Conservation (phyloP, 2,888 invertebrate genomes). For the Anarsia innoxiella region DNA sequence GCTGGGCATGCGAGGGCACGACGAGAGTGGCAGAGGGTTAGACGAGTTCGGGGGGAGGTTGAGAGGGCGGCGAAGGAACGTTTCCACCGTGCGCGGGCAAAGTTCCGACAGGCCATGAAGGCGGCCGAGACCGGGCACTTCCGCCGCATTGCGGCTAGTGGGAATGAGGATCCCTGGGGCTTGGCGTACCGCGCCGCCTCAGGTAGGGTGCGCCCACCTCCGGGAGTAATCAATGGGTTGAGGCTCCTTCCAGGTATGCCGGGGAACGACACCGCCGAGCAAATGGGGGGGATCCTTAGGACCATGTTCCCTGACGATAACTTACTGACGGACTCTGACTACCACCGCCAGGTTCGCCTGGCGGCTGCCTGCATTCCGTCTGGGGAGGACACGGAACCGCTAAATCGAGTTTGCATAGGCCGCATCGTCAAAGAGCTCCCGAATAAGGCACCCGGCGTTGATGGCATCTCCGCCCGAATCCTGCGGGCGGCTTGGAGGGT, state of each 20-base stretch:
- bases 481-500: slow-evolving; percentile 1
- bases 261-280: slow-evolving; percentile 7
- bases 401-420: slow-evolving; percentile 1
- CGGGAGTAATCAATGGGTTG: slow-evolving; percentile 16
- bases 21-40: slow-evolving; percentile 14
- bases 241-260: slow-evolving; percentile 11
- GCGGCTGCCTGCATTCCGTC: slow-evolving; percentile 19
- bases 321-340: slow-evolving; percentile 11
- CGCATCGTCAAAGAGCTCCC: slow-evolving; percentile 15
- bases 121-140: slow-evolving; percentile 4
- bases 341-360: slow-evolving; percentile 20
- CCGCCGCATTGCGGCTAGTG: slow-evolving; percentile 9
- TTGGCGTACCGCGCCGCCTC: slow-evolving; percentile 21
- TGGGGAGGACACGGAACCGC: slow-evolving; percentile 17
- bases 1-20: neutral
- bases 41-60: neutral
- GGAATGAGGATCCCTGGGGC: slow-evolving; percentile 13
- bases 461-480: neutral
- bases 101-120: slow-evolving; percentile 7
- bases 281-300: slow-evolving; percentile 17
- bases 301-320: slow-evolving; percentile 30
- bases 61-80: neutral
- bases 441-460: slow-evolving; percentile 4
- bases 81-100: neutral
- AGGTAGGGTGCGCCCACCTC: slow-evolving; percentile 18